These are phyloP conservation scores for Diaprepes abbreviatus DNA, from an alignment of 2,888 invertebrate genomes.

Conservation along the genomic window DNA sequence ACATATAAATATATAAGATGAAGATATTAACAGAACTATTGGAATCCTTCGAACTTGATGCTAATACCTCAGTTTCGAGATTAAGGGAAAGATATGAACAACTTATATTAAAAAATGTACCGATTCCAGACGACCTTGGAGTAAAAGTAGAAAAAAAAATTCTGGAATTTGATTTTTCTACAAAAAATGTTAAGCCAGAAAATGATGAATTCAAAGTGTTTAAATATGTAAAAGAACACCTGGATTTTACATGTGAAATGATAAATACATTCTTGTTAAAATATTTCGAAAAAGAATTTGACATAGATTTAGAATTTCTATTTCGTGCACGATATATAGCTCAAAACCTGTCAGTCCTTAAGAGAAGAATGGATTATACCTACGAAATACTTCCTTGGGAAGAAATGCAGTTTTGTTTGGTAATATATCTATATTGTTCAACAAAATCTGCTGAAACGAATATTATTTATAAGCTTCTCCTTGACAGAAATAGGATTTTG, in stretches of 20 bases:
- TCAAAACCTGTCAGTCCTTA: constrained; percentile 6
- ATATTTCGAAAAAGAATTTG: neutral
- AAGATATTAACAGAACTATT: too few species aligned
- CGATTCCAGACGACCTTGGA: neutral
- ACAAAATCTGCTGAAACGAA: neutral
- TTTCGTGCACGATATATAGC: constrained; percentile 13
- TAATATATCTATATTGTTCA: neutral
- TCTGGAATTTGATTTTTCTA: neutral
- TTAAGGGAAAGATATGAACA: constrained; percentile 1
- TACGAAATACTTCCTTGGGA: constrained; percentile 24
- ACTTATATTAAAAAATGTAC: constrained; percentile 14
- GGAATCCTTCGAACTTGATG: too few species aligned
- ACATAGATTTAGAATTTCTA: constrained; percentile 1
- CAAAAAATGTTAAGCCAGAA: neutral
- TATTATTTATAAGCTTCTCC: constrained; percentile 6
- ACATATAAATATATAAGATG: too few species aligned
- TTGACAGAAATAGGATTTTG: constrained; percentile 6
- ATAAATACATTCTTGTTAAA: neutral
- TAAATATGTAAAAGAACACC: too few species aligned
- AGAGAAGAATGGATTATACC: neutral
- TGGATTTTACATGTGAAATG: neutral
- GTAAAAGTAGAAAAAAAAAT: neutral
- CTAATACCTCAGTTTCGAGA: too few species aligned
- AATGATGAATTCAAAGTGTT: neutral
- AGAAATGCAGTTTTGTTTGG: constrained; percentile 31